Evolutionary conservation across 2,113 vertebrate species (phyloP), one percentile per base, ranked within the genome.

Genomic region (Aleadryas rufinucha): DNA sequence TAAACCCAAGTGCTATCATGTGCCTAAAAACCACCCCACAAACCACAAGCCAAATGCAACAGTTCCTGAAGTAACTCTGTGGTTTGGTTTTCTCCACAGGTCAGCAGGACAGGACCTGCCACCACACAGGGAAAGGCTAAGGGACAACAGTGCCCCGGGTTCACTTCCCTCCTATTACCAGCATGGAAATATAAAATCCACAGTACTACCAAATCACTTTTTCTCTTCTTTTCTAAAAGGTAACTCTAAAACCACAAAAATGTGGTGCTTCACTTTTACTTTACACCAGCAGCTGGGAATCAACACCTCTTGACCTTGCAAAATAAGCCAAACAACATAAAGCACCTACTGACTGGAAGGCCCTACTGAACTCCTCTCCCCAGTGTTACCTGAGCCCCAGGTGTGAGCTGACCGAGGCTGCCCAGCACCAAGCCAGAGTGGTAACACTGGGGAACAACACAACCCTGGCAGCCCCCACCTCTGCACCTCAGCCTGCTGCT

Each of bases 351-450:
- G 2, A 63, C 16, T 39, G 11, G 3, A 68, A 33, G 20, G 18
- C 45, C 21, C 59, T 21, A n/a, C 31, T 54, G 7, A 88, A 41
- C 8, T 52, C n/a, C 56, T 52, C 54, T 64, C 15, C 13, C 16
- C 3, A 3, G 1, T 28, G 17, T 33, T 19, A 63, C 41, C 53
- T 23, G 39, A 35, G 57, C 18, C 35, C 22, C 35, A 57, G 54
- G 68, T 3, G 0, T 2, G 8, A 45, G 57, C 27, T 60, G 33
- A 31, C 26, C 0, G 0, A 65, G 26, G 24, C 71, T 76, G 52
- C 44, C 39, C 7, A 0, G 39, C 45, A 26, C 13, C 13, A 23
- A 42, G 39, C 37, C 1, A 0, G 28, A 52, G 30, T 23, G 50
- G 42, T 27, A 35, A 42, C 37, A 33, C 21, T 16, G 24, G 13